A percentile compares a stretch with the other conserved stretches of the same genome.
These are phyloP conservation scores for Struthidea cinerea DNA, from an alignment of 2,113 vertebrate genomes.

Conservation along the genomic window DNA sequence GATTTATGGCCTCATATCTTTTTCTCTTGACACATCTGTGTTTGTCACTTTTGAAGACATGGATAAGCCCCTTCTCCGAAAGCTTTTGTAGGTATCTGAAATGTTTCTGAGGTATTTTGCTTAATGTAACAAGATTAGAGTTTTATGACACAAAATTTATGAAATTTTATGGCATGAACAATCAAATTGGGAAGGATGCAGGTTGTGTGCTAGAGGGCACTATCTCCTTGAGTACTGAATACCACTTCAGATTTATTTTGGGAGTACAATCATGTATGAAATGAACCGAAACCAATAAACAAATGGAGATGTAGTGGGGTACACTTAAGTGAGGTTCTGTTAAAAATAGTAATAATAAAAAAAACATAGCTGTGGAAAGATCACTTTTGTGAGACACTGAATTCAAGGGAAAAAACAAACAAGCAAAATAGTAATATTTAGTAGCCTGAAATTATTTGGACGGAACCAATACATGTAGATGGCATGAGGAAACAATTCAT, in stretches of 20 bases:
- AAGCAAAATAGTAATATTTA: background rate
- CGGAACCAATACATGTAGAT: background rate
- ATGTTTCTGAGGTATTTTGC: constrained; percentile 49
- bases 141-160: constrained; percentile 36
- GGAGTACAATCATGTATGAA: background rate
- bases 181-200: background rate
- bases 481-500: background rate
- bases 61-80: constrained; percentile 51
- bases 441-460: background rate
- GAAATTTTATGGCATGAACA: constrained; percentile 12
- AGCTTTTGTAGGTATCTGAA: constrained; percentile 52
- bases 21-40: constrained; percentile 54
- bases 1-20: constrained; percentile 66
- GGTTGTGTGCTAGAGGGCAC: constrained; percentile 41
- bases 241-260: background rate
- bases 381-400: background rate
- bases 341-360: background rate
- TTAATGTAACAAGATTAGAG: constrained; percentile 58
- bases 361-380: background rate
- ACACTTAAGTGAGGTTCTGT: background rate
- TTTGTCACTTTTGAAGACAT: constrained; percentile 61
- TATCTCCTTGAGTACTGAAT: constrained; percentile 34
- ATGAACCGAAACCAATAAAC: background rate
- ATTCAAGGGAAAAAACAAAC: background rate
- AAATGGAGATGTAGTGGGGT: background rate